Evolutionary conservation across 1,140 invertebrate species (phyloP).

Genomic region (Yoshiicerus persimilis): DNA sequence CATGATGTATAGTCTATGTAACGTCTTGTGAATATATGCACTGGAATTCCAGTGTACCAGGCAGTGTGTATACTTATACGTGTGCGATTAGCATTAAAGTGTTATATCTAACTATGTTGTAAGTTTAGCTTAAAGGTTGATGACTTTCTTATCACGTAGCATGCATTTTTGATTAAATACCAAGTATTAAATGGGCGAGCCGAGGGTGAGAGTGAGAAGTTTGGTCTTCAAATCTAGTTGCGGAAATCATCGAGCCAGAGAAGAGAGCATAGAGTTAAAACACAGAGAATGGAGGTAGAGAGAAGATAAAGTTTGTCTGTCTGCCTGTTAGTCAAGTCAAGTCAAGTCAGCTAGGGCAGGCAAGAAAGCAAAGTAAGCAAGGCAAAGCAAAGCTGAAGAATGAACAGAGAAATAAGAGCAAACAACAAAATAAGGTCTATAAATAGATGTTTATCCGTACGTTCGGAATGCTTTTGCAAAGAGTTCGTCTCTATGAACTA

Average conservation of each 20-base stretch:
- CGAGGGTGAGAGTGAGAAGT: slow-evolving; percentile 7
- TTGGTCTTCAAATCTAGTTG: slow-evolving; percentile 19
- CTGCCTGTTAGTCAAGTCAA: neutral
- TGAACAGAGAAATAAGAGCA: slow-evolving; percentile 22
- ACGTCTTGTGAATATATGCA: neutral
- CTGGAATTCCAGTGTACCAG: too few species aligned
- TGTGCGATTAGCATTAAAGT: neutral
- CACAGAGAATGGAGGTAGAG: neutral
- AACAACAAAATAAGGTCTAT: slow-evolving; percentile 34
- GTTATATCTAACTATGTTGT: neutral
- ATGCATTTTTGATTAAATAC: slow-evolving; percentile 28
- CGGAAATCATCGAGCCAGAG: neutral
- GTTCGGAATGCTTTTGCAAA: slow-evolving; percentile 1
- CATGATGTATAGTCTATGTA: neutral
- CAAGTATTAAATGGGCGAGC: slow-evolving; percentile 16
- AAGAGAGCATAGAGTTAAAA: neutral
- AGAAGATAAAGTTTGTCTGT: neutral
- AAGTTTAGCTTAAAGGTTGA: slow-evolving; percentile 28
- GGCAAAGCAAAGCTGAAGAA: neutral
- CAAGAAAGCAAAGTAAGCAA: neutral
- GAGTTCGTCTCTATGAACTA: neutral
- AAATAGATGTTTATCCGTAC: slow-evolving; percentile 27
- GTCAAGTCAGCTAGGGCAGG: neutral
- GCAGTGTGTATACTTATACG: neutral
- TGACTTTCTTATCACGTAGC: slow-evolving; percentile 38